Evolutionary conservation across 2,888 invertebrate species (phyloP).

Genomic region (Esperia sulphurella): DNA sequence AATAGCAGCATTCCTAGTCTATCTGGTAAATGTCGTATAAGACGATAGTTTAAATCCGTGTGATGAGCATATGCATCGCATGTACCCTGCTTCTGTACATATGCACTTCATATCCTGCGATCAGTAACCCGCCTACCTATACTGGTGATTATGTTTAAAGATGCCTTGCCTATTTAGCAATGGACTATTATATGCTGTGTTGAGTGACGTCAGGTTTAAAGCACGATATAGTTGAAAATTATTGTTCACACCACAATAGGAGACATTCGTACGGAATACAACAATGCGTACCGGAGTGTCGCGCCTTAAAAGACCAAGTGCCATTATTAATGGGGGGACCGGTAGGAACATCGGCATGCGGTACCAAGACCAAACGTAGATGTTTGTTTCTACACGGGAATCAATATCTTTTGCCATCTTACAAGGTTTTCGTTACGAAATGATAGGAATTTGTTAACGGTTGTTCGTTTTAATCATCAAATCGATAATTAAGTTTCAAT

Average conservation of each 20-base stretch:
- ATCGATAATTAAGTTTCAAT: too few relatives aligned
- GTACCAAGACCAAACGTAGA: constrained; percentile 30
- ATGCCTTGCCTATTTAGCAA: too few relatives aligned
- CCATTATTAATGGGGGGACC: constrained; percentile 47
- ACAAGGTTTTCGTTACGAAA: constrained; percentile 2
- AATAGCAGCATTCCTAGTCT: too few relatives aligned
- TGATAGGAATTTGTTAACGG: constrained; percentile 6
- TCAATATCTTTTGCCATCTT: constrained; percentile 14
- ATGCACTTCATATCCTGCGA: too few relatives aligned
- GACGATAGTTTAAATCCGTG: too few relatives aligned
- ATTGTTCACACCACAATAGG: constrained; percentile 55
- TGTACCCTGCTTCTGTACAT: too few relatives aligned
- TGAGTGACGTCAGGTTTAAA: constrained; percentile 3
- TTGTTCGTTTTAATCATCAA: not conserved
- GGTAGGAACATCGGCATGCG: constrained; percentile 43
- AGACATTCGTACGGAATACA: constrained; percentile 36
- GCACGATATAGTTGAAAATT: constrained; percentile 57
- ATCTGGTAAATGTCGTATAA: too few relatives aligned
- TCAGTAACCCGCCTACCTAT: too few relatives aligned
- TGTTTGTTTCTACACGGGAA: constrained; percentile 38
- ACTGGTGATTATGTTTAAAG: too few relatives aligned
- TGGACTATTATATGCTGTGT: too few relatives aligned
- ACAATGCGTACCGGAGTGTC: constrained; percentile 41
- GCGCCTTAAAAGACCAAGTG: constrained; percentile 47
- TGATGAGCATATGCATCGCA: too few relatives aligned